A percentile compares a stretch with the other conserved stretches of the same genome.
These are phyloP conservation scores for Aldabrachelys gigantea DNA, from an alignment of 2,113 vertebrate genomes.

Conservation along the genomic window DNA sequence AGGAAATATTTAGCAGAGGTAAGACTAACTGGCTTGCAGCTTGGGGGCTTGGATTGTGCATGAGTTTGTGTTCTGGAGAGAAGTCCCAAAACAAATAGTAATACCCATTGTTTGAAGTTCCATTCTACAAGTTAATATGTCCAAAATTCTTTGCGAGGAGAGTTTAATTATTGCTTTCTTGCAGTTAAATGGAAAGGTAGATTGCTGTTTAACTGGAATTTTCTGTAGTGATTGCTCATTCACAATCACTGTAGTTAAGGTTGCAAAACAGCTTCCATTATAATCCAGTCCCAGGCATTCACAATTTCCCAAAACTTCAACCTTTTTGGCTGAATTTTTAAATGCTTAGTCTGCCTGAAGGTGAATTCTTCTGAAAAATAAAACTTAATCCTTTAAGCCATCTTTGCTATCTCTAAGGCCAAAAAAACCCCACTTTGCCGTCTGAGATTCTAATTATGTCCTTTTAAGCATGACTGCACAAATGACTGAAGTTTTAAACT, in stretches of 20 bases:
- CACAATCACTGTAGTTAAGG: neutral
- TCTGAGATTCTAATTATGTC: neutral
- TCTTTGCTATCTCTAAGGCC: neutral
- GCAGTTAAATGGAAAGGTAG: neutral
- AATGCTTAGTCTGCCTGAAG: neutral
- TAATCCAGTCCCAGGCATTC: neutral
- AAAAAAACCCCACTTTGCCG: neutral
- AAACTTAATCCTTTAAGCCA: neutral
- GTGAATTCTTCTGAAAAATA: neutral
- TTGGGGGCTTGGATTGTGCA: neutral
- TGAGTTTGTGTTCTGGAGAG: neutral
- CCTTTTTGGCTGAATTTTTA: neutral
- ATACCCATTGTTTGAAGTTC: neutral
- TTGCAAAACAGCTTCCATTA: neutral
- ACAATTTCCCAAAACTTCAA: neutral
- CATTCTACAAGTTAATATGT: neutral
- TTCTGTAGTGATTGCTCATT: neutral
- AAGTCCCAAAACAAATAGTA: neutral
- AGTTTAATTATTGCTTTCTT: neutral
- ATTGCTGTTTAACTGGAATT: neutral
- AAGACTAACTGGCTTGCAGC: slow-evolving; percentile 40
- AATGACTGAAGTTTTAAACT: neutral
- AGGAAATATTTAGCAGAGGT: slow-evolving; percentile 98
- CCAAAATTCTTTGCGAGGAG: neutral
- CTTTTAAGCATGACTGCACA: neutral